A percentile compares a stretch with the other conserved stretches of the same genome.
Evolutionary conservation across 2,113 vertebrate genomes (phyloP).

Genomic region (Cynoglossus semilaevis): DNA sequence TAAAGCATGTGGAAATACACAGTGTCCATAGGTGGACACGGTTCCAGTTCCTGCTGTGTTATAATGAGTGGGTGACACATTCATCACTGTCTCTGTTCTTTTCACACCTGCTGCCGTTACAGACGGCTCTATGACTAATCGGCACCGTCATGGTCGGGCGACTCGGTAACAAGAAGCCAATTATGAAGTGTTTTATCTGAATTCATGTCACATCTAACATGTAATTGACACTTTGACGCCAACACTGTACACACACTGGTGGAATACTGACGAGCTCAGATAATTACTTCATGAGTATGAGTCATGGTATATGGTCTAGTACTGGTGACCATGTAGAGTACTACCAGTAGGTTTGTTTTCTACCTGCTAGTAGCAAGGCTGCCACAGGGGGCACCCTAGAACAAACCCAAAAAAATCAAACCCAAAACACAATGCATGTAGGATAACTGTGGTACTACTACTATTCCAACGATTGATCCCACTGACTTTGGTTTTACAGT

Average conservation of each 20-base stretch:
- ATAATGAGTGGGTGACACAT: conserved; percentile 16
- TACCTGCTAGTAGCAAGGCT: too few species aligned
- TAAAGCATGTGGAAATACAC: background rate
- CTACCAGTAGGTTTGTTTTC: too few species aligned
- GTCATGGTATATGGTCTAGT: too few species aligned
- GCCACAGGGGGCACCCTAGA: too few species aligned
- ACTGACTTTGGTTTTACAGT: too few species aligned
- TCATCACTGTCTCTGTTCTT: conserved; percentile 28
- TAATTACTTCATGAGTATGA: too few species aligned
- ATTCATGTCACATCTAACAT: conserved; percentile 20
- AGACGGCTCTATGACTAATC: conserved; percentile 19
- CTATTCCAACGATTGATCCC: too few species aligned
- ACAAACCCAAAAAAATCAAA: too few species aligned
- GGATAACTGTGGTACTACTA: too few species aligned
- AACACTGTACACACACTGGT: background rate
- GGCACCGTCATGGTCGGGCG: conserved; percentile 22
- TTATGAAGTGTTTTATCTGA: conserved; percentile 13
- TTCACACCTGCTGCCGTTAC: conserved; percentile 9
- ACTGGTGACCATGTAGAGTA: too few species aligned
- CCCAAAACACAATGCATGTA: too few species aligned
- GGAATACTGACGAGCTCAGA: background rate
- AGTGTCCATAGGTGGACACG: background rate
- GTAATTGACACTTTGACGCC: conserved; percentile 18
- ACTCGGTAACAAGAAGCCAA: conserved; percentile 12
- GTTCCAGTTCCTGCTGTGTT: background rate